Percentiles rank a stretch among this genome's conserved stretches.
Evolutionary conservation across 1,140 invertebrate species (phyloP).

Genomic region (Eurosta solidaginis): DNA sequence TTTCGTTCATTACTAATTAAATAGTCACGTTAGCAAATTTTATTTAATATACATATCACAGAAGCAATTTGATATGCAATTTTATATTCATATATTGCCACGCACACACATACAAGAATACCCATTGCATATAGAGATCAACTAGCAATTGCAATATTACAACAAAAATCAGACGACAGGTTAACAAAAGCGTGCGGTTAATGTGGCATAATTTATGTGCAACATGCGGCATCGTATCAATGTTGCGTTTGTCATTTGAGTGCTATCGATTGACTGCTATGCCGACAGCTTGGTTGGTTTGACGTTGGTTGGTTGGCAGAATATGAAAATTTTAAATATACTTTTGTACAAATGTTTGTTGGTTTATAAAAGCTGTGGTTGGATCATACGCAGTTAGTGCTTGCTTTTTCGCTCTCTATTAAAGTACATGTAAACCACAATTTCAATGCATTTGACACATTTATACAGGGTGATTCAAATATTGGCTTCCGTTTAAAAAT

Average conservation of each 20-base stretch:
- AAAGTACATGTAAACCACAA: too few relatives aligned
- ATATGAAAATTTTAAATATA: too few relatives aligned
- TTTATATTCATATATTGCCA: not conserved
- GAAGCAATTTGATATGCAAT: conserved; percentile 10
- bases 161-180: not conserved
- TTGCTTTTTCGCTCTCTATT: too few relatives aligned
- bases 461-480: too few relatives aligned
- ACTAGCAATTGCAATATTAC: not conserved
- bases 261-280: not conserved
- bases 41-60: not conserved
- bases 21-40: not conserved
- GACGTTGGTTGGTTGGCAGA: not conserved
- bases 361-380: too few relatives aligned
- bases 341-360: too few relatives aligned
- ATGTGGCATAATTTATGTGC: conserved; percentile 22
- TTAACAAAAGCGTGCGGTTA: conserved; percentile 1
- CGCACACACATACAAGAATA: not conserved
- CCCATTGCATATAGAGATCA: not conserved
- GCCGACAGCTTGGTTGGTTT: conserved; percentile 9
- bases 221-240: conserved; percentile 14
- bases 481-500: too few relatives aligned
- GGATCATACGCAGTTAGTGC: too few relatives aligned
- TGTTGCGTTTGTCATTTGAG: not conserved
- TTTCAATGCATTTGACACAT: too few relatives aligned
- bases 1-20: conserved; percentile 2